Conservation (phyloP, 2,797 vertebrate species). For the Gobio occitaniae region DNA sequence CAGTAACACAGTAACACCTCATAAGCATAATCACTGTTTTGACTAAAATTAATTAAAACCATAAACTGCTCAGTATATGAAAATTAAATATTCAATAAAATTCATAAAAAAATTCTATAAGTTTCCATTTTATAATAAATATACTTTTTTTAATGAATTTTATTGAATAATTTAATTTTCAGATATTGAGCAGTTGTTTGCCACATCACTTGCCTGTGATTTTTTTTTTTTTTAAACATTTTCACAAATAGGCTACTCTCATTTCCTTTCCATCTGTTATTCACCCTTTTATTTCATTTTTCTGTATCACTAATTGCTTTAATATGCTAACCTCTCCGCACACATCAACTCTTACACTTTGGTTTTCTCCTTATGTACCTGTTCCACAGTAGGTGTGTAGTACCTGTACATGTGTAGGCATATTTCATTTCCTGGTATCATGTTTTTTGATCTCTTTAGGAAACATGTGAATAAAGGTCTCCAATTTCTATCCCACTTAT, state of each 20-base stretch:
- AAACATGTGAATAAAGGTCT: conserved; percentile 28
- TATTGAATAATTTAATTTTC: no score
- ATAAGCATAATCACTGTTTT: no score
- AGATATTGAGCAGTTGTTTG: no score
- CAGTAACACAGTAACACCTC: not conserved
- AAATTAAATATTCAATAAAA: not conserved
- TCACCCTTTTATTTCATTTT: not conserved
- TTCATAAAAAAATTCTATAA: not conserved
- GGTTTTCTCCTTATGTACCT: not conserved
- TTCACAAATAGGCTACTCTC: conserved; percentile 5
- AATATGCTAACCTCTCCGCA: conserved; percentile 30
- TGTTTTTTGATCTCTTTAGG: conserved; percentile 56
- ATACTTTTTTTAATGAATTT: no score
- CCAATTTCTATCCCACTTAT: conserved; percentile 26
- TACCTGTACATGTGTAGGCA: conserved; percentile 37
- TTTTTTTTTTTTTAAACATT: not conserved
- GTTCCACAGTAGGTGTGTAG: conserved; percentile 41
- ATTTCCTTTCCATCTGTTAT: conserved; percentile 12
- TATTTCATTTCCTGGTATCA: conserved; percentile 62
- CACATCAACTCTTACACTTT: conserved; percentile 18
- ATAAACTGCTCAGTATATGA: not conserved
- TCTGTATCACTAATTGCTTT: conserved; percentile 35
- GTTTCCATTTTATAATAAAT: not conserved
- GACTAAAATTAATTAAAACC: not conserved
- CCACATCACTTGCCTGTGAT: conserved; percentile 15